Conservation (phyloP, 1,140 invertebrate species). For the Aradophagus sp. region DNA sequence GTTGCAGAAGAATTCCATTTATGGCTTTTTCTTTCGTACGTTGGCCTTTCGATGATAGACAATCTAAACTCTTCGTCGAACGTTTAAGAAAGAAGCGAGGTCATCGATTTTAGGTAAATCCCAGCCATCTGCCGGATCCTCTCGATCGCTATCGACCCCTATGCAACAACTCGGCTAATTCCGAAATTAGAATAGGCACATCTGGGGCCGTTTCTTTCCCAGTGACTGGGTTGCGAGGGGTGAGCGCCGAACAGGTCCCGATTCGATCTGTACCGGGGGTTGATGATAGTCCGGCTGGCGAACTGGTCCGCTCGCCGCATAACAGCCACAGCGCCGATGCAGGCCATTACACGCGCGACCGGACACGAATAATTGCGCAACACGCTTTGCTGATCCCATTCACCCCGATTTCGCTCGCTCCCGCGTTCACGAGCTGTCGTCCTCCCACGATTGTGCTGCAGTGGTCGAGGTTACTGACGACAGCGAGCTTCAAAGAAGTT, state of each 20-base stretch:
- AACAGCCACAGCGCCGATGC: conserved; percentile 73
- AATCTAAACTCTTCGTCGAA: too few relatives aligned
- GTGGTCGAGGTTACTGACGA: conserved; percentile 37
- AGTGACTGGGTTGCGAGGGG: conserved; percentile 18
- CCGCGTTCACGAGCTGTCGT: conserved; percentile 64
- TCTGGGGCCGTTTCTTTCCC: conserved; percentile 28
- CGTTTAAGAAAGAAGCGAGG: too few relatives aligned
- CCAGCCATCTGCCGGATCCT: background rate
- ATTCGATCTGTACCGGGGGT: conserved; percentile 37
- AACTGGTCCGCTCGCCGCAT: conserved; percentile 66
- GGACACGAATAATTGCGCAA: conserved; percentile 75
- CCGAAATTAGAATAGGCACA: conserved; percentile 26
- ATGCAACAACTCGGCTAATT: conserved; percentile 12
- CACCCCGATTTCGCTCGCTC: conserved; percentile 71
- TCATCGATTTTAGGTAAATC: background rate
- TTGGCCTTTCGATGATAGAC: too few relatives aligned
- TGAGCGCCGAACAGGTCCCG: conserved; percentile 32
- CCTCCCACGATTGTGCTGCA: conserved; percentile 63
- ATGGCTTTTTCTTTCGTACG: too few relatives aligned
- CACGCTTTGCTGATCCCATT: conserved; percentile 76
- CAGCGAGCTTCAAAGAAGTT: conserved; percentile 50
- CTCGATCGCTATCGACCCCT: background rate
- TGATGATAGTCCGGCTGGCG: conserved; percentile 28
- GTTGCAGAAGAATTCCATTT: too few relatives aligned
- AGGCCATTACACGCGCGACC: conserved; percentile 75